Percentiles rank a stretch among this genome's conserved stretches.
phyloP scores from a whole-genome alignment of 1,140 invertebrate genomes.

The Charaxes varanes region DNA sequence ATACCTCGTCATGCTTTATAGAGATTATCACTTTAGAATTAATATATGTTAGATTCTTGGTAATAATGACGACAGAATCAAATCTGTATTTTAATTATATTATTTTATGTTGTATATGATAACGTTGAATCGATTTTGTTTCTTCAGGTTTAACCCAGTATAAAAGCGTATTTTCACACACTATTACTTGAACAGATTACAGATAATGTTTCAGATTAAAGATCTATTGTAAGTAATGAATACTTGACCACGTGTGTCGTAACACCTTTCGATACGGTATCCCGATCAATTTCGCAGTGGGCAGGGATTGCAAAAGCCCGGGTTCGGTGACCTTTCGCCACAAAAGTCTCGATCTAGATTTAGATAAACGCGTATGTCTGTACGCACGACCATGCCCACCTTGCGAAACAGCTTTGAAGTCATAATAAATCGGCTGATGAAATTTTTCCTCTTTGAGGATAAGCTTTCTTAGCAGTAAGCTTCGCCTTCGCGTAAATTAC shows the following conservation, averaged over 20 bases:
- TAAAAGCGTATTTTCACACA: neutral
- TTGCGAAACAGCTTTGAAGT: constrained; percentile 27
- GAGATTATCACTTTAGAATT: too few species aligned
- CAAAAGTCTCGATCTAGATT: constrained; percentile 63
- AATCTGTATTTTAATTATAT: too few species aligned
- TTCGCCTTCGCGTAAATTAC: too few species aligned
- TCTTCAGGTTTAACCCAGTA: neutral
- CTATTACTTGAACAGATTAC: neutral
- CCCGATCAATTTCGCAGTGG: constrained; percentile 32
- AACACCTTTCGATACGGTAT: constrained; percentile 21
- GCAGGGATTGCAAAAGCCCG: constrained; percentile 27
- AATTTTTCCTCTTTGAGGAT: constrained; percentile 11
- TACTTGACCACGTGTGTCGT: constrained; percentile 16
- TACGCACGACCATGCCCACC: constrained; percentile 29
- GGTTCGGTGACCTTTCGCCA: constrained; percentile 59
- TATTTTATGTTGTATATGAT: too few species aligned
- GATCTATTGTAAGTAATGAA: constrained; percentile 1
- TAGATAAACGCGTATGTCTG: constrained; percentile 43
- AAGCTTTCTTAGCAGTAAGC: too few species aligned
- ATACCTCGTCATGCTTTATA: too few species aligned
- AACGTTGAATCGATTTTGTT: too few species aligned
- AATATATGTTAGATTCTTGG: too few species aligned
- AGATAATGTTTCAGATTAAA: neutral
- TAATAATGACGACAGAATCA: too few species aligned
- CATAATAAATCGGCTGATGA: constrained; percentile 13